Conservation (phyloP, 2,888 invertebrate genomes). For the Caenorhabditis sp. region DNA sequence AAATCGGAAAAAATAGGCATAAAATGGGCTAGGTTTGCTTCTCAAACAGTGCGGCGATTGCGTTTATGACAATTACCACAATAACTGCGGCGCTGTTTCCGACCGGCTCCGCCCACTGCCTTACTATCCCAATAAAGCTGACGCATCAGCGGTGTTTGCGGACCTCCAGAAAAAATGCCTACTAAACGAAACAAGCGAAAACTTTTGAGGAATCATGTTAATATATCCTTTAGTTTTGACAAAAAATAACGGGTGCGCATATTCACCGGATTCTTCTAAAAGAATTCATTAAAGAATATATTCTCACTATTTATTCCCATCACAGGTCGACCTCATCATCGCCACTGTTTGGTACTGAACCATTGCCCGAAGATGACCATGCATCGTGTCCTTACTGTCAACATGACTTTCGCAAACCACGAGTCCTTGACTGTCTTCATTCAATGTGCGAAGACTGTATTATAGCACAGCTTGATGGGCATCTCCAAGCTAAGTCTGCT, state of each 20-base stretch:
- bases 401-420: conserved; percentile 86
- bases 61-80: background rate
- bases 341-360: conserved; percentile 77
- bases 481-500: conserved; percentile 66
- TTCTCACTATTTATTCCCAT: background rate
- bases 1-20: background rate
- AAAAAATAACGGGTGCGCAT: too few relatives aligned
- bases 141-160: too few relatives aligned
- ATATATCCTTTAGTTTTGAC: too few relatives aligned
- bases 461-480: conserved; percentile 79
- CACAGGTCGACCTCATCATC: conserved; percentile 68
- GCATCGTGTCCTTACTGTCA: conserved; percentile 80
- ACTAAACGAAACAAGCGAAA: too few relatives aligned
- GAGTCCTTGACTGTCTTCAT: conserved; percentile 94
- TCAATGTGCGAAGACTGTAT: conserved; percentile 95
- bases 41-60: too few relatives aligned
- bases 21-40: too few relatives aligned
- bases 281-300: too few relatives aligned
- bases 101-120: too few relatives aligned
- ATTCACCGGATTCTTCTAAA: too few relatives aligned
- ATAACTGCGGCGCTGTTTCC: background rate
- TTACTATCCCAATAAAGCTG: too few relatives aligned
- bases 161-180: too few relatives aligned
- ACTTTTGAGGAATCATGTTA: too few relatives aligned
- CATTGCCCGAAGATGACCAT: conserved; percentile 74